These are phyloP conservation scores for Abrostola tripartita DNA, from an alignment of 2,888 invertebrate species.

Conservation along the genomic window DNA sequence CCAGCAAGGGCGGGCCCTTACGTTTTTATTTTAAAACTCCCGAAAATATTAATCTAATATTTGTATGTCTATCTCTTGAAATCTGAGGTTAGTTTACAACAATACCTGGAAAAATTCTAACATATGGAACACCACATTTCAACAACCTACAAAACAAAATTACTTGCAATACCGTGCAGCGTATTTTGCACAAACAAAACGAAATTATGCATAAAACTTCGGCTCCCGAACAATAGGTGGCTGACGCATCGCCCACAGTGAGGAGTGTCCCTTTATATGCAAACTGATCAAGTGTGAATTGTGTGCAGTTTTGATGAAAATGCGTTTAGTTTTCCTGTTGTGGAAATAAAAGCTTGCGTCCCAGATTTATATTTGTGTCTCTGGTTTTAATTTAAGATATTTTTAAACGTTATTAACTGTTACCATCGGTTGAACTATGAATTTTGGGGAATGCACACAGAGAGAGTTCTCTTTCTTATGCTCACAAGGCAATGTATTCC, in stretches of 20 bases:
- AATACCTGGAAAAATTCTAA: no score
- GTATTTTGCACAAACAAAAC: conserved; percentile 9
- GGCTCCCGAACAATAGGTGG: conserved; percentile 34
- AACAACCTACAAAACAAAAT: conserved; percentile 13
- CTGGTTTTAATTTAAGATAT: no score
- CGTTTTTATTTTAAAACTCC: no score
- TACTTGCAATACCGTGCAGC: conserved; percentile 13
- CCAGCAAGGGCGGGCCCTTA: no score
- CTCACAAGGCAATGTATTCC: no score
- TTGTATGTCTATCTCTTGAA: no score
- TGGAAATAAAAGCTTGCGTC: not conserved
- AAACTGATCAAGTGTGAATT: conserved; percentile 30
- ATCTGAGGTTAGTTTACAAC: no score
- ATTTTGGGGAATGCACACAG: no score
- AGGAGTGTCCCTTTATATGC: conserved; percentile 18
- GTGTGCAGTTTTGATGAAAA: conserved; percentile 15
- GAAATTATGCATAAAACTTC: conserved; percentile 47
- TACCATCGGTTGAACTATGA: no score
- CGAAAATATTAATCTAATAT: no score
- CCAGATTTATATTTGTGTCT: not conserved
- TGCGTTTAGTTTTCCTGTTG: conserved; percentile 14
- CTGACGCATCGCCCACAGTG: conserved; percentile 32
- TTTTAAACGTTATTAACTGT: no score
- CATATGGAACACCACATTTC: conserved; percentile 5
- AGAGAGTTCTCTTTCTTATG: no score